Evolutionary conservation across 2,797 vertebrate species (phyloP).

Genomic region (Pangasius larnaudii): DNA sequence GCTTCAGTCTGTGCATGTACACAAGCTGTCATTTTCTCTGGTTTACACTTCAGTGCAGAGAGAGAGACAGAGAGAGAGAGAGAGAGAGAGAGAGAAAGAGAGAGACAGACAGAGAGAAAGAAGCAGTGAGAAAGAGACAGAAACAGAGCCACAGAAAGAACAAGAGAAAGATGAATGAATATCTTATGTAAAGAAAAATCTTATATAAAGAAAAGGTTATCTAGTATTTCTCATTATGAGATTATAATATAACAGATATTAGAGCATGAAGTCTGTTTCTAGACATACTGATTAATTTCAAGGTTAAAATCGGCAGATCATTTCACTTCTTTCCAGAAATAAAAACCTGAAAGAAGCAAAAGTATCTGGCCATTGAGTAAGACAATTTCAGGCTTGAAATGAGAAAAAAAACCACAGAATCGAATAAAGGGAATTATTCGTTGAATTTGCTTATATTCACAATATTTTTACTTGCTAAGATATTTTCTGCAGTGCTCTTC

Average conservation of each 20-base stretch:
- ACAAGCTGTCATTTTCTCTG: slow-evolving; percentile 48
- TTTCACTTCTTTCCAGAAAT: not conserved
- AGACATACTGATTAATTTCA: not conserved
- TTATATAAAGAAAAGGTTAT: not conserved
- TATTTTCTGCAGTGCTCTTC: not conserved
- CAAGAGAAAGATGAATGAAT: not conserved
- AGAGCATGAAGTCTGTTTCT: not conserved
- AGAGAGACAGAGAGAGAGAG: slow-evolving; percentile 30
- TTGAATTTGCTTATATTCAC: not conserved
- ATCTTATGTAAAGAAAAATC: no score
- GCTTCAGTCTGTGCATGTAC: slow-evolving; percentile 28
- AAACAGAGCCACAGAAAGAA: slow-evolving; percentile 19
- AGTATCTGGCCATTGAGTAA: not conserved
- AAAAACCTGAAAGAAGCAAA: not conserved
- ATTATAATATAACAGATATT: not conserved
- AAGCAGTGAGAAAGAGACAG: not conserved
- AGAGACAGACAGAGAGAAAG: not conserved
- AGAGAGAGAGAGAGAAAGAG: slow-evolving; percentile 6
- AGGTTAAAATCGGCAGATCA: not conserved
- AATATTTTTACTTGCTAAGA: not conserved
- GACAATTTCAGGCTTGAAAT: no score
- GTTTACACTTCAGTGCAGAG: slow-evolving; percentile 50
- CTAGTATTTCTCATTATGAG: not conserved
- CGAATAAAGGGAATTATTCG: not conserved
- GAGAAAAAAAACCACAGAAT: no score